These are phyloP conservation scores for Aphidius colemani DNA, from an alignment of 2,888 invertebrate species.

Conservation along the genomic window DNA sequence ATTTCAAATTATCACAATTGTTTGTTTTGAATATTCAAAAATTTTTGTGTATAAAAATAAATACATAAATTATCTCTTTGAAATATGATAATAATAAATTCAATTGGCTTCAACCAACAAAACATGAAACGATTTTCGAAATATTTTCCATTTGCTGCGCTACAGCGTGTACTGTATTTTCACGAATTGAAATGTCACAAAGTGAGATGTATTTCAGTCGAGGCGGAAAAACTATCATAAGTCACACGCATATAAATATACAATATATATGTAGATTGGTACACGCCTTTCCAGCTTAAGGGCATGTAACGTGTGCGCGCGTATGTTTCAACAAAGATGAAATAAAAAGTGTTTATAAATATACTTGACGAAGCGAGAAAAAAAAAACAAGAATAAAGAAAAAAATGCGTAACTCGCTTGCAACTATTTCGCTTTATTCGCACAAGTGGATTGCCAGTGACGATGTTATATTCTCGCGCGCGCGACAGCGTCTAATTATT, in stretches of 20 bases:
- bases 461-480: constrained; percentile 20
- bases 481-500: constrained; percentile 49
- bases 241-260: constrained; percentile 28
- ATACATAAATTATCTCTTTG: no score
- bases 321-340: background rate
- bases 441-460: constrained; percentile 16
- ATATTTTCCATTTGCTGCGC: no score
- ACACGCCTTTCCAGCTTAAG: constrained; percentile 26
- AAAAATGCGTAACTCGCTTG: constrained; percentile 25
- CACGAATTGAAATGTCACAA: background rate
- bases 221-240: constrained; percentile 25
- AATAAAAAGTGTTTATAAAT: background rate
- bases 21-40: no score
- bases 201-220: constrained; percentile 17
- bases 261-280: constrained; percentile 2
- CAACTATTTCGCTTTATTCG: constrained; percentile 23
- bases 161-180: no score
- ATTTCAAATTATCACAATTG: no score
- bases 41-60: no score
- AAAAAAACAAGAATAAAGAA: constrained; percentile 13
- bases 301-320: constrained; percentile 16
- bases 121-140: no score
- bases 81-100: no score
- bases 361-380: background rate
- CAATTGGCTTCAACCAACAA: no score